phyloP scores from a whole-genome alignment of 2,113 vertebrate genomes.

The Gavialis gangeticus region DNA sequence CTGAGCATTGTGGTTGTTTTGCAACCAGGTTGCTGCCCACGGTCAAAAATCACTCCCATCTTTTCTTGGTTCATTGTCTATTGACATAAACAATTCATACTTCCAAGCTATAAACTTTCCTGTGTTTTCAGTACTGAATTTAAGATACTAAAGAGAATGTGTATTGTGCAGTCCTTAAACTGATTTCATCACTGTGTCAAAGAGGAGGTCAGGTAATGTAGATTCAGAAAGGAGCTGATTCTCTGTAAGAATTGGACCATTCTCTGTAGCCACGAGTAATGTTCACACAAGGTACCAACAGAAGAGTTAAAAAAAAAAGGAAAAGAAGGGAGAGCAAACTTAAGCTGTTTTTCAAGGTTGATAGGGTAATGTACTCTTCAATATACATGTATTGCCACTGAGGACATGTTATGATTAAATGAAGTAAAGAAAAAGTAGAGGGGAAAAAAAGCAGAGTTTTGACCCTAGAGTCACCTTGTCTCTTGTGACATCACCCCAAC shows the following conservation, averaged over 20 bases:
- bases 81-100: not conserved
- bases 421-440: rapidly evolving
- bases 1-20: not conserved
- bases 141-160: not conserved
- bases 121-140: not conserved
- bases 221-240: not conserved
- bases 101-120: not conserved
- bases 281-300: not conserved
- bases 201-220: not conserved
- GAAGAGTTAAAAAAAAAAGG: not conserved
- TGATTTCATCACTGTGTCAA: not conserved
- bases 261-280: not conserved
- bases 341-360: not conserved
- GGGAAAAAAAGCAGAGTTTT: rapidly evolving
- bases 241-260: not conserved
- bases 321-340: not conserved
- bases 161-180: not conserved
- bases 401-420: not conserved
- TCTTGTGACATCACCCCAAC: rapidly evolving
- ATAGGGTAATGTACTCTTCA: not conserved
- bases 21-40: not conserved
- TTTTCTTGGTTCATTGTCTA: not conserved
- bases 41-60: not conserved
- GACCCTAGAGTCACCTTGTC: not conserved
- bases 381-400: not conserved